phyloP scores from a whole-genome alignment of 2,888 invertebrate genomes.

The Chaetogeoica ovagalla region DNA sequence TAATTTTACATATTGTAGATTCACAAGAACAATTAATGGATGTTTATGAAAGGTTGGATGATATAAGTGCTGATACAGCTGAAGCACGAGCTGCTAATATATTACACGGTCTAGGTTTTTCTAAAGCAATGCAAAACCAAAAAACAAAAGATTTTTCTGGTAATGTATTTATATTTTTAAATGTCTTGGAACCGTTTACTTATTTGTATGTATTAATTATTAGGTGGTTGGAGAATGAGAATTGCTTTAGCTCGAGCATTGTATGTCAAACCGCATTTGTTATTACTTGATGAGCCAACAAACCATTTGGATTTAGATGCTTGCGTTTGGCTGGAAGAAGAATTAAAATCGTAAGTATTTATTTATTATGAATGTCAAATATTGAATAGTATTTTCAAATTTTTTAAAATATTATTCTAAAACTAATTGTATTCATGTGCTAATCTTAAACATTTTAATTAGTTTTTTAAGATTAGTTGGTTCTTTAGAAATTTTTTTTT shows the following conservation, averaged over 20 bases:
- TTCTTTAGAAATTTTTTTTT: too few species aligned
- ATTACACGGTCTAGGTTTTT: constrained; percentile 95
- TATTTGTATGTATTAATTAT: constrained; percentile 55
- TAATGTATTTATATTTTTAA: constrained; percentile 40
- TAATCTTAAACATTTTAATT: too few species aligned
- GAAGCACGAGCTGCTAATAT: constrained; percentile 93
- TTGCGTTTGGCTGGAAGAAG: constrained; percentile 99
- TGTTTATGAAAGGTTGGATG: constrained; percentile 95
- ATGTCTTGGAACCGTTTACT: background rate
- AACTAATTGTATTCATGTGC: too few species aligned
- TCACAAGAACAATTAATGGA: constrained; percentile 96
- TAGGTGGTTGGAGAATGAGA: constrained; percentile 97
- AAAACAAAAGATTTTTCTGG: constrained; percentile 83
- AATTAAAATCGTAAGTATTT: constrained; percentile 77
- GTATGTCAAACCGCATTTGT: constrained; percentile 94
- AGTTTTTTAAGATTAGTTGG: too few species aligned
- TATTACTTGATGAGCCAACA: constrained; percentile 97
- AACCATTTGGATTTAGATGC: constrained; percentile 99
- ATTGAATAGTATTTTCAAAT: too few species aligned
- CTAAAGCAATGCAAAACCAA: constrained; percentile 74
- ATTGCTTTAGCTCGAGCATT: constrained; percentile 95
- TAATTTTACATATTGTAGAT: constrained; percentile 62
- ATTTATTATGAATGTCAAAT: background rate
- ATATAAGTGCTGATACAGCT: constrained; percentile 93
- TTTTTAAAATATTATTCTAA: too few species aligned